Percentiles rank a stretch among this genome's conserved stretches.
Evolutionary conservation across 2,797 vertebrate genomes (phyloP).

Genomic region (Rhinatrema bivittatum): DNA sequence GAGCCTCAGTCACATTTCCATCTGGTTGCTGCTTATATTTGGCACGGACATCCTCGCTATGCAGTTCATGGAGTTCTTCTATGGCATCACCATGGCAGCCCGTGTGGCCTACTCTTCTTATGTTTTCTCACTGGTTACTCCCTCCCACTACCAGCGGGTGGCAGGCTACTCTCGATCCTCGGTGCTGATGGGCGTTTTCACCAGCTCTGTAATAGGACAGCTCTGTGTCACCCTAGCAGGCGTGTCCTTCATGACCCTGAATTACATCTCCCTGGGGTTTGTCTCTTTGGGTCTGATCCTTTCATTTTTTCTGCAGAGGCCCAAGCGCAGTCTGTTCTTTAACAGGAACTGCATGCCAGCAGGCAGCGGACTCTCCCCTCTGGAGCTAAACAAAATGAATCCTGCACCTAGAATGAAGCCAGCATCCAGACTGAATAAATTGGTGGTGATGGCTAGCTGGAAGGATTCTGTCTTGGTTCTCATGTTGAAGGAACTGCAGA

Average conservation of each 20-base stretch:
- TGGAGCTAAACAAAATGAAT: slow-evolving; percentile 62
- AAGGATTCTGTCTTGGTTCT: slow-evolving; percentile 46
- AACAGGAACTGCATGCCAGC: slow-evolving; percentile 30
- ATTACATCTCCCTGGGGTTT: slow-evolving; percentile 71
- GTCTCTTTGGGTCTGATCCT: slow-evolving; percentile 70
- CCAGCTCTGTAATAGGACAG: slow-evolving; percentile 86
- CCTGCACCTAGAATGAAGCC: not conserved
- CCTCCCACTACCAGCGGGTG: slow-evolving; percentile 74
- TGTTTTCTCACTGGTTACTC: slow-evolving; percentile 86
- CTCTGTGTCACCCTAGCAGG: slow-evolving; percentile 56
- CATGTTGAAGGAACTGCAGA: slow-evolving; percentile 70
- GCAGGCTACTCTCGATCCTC: slow-evolving; percentile 81
- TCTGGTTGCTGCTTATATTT: slow-evolving; percentile 78
- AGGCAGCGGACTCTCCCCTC: not conserved
- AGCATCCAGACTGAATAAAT: not conserved
- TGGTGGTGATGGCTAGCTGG: slow-evolving; percentile 27
- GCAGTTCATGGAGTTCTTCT: slow-evolving; percentile 96
- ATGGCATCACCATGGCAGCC: slow-evolving; percentile 83
- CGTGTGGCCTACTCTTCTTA: slow-evolving; percentile 95
- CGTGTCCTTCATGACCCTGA: slow-evolving; percentile 55
- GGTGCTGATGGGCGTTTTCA: slow-evolving; percentile 83
- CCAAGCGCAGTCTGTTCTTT: slow-evolving; percentile 84
- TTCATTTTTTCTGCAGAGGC: slow-evolving; percentile 72
- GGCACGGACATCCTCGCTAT: slow-evolving; percentile 67
- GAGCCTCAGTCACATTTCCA: slow-evolving; percentile 73